These are phyloP conservation scores for Telmatochromis sp. DNA, from an alignment of 2,113 vertebrate species.

Conservation along the genomic window DNA sequence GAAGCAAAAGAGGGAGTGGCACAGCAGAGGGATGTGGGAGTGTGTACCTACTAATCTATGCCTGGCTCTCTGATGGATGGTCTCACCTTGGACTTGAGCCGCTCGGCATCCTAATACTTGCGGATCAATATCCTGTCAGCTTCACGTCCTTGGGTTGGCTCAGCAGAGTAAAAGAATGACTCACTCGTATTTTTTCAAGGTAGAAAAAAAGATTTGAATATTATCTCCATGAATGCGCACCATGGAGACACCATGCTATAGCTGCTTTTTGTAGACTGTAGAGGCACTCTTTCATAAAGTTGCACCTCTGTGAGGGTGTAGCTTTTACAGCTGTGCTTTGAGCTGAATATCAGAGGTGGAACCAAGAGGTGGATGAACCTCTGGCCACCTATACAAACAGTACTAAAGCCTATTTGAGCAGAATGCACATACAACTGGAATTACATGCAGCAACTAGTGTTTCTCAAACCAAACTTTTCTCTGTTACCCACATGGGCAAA, in stretches of 20 bases:
- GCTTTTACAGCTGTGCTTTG: neutral
- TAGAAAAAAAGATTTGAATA: neutral
- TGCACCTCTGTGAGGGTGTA: rapidly evolving
- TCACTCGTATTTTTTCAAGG: slow-evolving; percentile 17
- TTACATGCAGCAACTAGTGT: neutral
- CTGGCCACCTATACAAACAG: neutral
- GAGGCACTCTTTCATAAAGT: neutral
- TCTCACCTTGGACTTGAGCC: slow-evolving; percentile 21
- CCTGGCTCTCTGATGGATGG: neutral
- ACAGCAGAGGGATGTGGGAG: neutral
- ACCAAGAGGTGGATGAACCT: neutral
- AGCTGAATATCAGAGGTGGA: neutral
- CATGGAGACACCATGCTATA: neutral
- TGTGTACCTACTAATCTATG: neutral
- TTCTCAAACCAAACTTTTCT: neutral
- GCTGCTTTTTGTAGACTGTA: neutral
- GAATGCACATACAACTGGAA: neutral
- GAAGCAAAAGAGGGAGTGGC: neutral
- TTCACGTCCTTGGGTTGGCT: neutral
- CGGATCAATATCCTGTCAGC: slow-evolving; percentile 26
- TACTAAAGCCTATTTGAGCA: neutral
- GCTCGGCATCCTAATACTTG: neutral
- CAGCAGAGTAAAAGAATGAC: slow-evolving; percentile 11
- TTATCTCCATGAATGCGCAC: neutral
- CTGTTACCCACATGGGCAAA: neutral